A percentile compares a stretch with the other conserved stretches of the same genome.
These are phyloP conservation scores for Anthopleura sola DNA, from an alignment of 64 coral and sea anemone genomes.

Conservation along the genomic window DNA sequence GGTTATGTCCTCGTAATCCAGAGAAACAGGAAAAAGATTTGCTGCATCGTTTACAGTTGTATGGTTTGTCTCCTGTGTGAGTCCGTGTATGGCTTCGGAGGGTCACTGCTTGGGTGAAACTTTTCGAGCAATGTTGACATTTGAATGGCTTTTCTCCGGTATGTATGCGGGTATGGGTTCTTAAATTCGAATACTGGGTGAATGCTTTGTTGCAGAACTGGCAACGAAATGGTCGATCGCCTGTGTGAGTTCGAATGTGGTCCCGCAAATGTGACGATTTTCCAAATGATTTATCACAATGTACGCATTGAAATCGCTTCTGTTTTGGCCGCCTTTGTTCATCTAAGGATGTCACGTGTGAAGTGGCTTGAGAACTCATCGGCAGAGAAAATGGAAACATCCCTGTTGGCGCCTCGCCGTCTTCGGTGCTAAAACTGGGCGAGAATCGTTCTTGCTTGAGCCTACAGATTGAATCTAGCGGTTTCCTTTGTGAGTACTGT, in stretches of 20 bases:
- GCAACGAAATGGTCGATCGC: slow-evolving; percentile 93
- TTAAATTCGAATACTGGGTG: slow-evolving; percentile 96
- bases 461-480: slow-evolving; percentile 68
- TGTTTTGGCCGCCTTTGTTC: slow-evolving; percentile 71
- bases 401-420: slow-evolving; percentile 15
- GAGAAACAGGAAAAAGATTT: slow-evolving; percentile 98
- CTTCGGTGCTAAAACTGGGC: slow-evolving; percentile 42
- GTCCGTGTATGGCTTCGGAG: slow-evolving; percentile 94
- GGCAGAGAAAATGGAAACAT: slow-evolving; percentile 65
- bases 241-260: slow-evolving; percentile 97
- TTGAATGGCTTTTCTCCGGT: slow-evolving; percentile 95
- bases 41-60: slow-evolving; percentile 88
- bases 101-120: slow-evolving; percentile 97
- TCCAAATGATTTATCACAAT: slow-evolving; percentile 97
- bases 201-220: slow-evolving; percentile 96
- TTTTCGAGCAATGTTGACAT: slow-evolving; percentile 93
- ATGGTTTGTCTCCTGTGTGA: slow-evolving; percentile 87
- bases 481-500: slow-evolving; percentile 54
- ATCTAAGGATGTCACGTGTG: slow-evolving; percentile 19
- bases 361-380: slow-evolving; percentile 16
- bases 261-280: slow-evolving; percentile 98
- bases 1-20: slow-evolving; percentile 82
- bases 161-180: slow-evolving; percentile 97
- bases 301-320: slow-evolving; percentile 97
- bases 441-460: slow-evolving; percentile 69